Evolutionary conservation across 2,797 vertebrate genomes (phyloP).

Genomic region (Tapera naevia): DNA sequence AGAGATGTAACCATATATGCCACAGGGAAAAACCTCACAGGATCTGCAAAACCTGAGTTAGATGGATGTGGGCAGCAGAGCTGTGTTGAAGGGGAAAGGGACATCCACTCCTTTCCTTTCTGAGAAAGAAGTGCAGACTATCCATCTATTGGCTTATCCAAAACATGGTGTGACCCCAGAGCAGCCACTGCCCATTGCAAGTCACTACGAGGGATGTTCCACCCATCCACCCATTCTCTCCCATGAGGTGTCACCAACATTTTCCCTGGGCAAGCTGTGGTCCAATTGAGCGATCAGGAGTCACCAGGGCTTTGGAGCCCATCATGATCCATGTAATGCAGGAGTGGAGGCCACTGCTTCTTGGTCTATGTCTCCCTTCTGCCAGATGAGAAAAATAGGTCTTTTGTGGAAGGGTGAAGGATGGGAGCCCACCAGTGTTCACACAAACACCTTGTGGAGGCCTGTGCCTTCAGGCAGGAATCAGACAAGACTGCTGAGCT

Average conservation of each 20-base stretch:
- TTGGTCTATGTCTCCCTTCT: background rate
- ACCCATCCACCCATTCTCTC: background rate
- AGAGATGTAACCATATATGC: background rate
- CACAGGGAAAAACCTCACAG: background rate
- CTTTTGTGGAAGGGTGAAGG: background rate
- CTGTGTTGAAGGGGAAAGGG: background rate
- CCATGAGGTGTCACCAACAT: background rate
- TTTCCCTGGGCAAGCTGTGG: background rate
- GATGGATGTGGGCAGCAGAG: background rate
- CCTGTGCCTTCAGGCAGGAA: background rate
- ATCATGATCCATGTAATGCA: rapidly evolving
- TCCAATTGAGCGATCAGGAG: background rate
- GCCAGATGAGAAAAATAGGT: background rate
- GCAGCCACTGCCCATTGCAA: background rate
- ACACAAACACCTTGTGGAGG: rapidly evolving
- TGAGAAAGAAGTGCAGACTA: background rate
- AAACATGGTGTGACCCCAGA: background rate
- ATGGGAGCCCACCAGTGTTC: rapidly evolving
- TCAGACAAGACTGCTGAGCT: background rate
- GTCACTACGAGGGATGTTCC: rapidly evolving
- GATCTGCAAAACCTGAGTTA: background rate
- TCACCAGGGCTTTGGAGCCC: background rate
- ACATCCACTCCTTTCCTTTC: background rate
- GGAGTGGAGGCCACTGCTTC: background rate
- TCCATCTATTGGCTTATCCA: background rate